Conservation (phyloP, 2,888 invertebrate genomes). For the Campoletis raptor region DNA sequence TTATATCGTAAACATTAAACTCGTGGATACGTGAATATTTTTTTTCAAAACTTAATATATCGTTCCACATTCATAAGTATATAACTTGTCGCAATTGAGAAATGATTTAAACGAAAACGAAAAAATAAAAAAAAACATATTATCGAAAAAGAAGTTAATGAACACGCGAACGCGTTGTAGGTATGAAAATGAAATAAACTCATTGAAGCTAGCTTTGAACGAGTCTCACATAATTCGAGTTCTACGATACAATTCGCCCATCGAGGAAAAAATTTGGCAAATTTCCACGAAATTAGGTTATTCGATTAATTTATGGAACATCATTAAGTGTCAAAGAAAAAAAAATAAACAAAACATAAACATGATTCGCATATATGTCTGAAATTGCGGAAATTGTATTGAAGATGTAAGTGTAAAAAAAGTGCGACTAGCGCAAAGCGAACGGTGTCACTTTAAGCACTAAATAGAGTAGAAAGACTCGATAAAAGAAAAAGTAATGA, state of each 20-base stretch:
- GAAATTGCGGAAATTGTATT: background rate
- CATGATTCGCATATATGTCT: background rate
- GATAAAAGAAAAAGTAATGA: background rate
- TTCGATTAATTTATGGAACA: background rate
- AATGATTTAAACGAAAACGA: slow-evolving; percentile 31
- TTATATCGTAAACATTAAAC: slow-evolving; percentile 63
- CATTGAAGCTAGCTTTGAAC: slow-evolving; percentile 54
- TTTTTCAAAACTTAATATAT: slow-evolving; percentile 77
- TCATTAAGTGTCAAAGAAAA: background rate
- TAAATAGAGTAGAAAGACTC: background rate
- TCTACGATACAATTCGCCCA: background rate
- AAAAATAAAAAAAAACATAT: background rate
- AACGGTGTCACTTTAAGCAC: background rate
- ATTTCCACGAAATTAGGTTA: background rate
- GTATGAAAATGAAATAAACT: slow-evolving; percentile 53
- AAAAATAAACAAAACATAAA: background rate
- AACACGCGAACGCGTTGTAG: slow-evolving; percentile 29
- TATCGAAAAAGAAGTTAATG: background rate
- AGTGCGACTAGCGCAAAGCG: background rate
- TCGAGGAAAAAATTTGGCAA: background rate
- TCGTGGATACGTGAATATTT: slow-evolving; percentile 65
- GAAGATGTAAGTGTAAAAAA: background rate
- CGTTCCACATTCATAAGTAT: slow-evolving; percentile 66
- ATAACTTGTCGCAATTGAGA: slow-evolving; percentile 49
- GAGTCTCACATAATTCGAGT: slow-evolving; percentile 5